A percentile compares a stretch with the other conserved stretches of the same genome.
Evolutionary conservation across 92 coral and sea anemone species (phyloP).

Genomic region (Siderastrea radians): DNA sequence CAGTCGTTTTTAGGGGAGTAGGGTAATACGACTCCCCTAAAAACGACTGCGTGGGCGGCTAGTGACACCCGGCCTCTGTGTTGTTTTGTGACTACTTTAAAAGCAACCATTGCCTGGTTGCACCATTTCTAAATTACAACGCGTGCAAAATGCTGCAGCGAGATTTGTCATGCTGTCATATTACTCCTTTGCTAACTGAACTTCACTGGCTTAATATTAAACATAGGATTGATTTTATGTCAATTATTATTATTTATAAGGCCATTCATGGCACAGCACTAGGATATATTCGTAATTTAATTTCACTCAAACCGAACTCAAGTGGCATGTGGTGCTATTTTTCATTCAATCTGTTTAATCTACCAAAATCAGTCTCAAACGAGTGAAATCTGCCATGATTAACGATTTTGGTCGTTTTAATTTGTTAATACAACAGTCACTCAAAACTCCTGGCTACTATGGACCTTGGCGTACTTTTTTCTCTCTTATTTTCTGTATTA

Average conservation of each 20-base stretch:
- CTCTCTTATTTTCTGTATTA: too few relatives aligned
- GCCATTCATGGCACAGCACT: not conserved
- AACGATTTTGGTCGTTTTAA: too few relatives aligned
- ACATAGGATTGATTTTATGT: not conserved
- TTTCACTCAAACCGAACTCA: not conserved
- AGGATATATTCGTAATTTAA: not conserved
- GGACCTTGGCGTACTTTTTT: too few relatives aligned
- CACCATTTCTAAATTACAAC: not conserved
- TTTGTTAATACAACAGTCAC: too few relatives aligned
- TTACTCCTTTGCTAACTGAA: constrained; percentile 4
- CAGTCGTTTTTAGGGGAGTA: too few relatives aligned
- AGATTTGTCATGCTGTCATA: constrained; percentile 15
- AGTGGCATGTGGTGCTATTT: too few relatives aligned
- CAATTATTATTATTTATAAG: not conserved
- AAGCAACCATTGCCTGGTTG: not conserved
- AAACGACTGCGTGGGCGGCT: not conserved
- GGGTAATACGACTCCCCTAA: too few relatives aligned
- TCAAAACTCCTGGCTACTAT: too few relatives aligned
- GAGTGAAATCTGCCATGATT: too few relatives aligned
- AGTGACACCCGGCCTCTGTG: not conserved
- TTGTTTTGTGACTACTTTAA: too few relatives aligned
- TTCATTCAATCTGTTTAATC: too few relatives aligned
- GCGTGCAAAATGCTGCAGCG: constrained; percentile 8
- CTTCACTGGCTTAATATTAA: constrained; percentile 9
- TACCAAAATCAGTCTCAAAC: too few relatives aligned